Percentiles rank a stretch among this genome's conserved stretches.
phyloP scores from a whole-genome alignment of 2,113 vertebrate genomes.

The Chionis minor region DNA sequence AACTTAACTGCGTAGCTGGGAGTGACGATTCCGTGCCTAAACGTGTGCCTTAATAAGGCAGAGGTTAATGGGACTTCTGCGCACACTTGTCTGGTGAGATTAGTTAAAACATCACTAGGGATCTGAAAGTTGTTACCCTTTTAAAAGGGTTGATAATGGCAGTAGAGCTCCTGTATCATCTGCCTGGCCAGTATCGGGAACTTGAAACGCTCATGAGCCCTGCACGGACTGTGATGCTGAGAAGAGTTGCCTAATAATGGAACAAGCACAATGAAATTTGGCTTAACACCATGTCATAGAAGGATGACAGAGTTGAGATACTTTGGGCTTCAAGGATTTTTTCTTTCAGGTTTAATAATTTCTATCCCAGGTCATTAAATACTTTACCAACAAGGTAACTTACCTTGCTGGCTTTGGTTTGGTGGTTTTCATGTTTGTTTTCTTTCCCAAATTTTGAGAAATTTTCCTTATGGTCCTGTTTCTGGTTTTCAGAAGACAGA shows the following conservation, averaged over 20 bases:
- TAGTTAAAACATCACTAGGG: background rate
- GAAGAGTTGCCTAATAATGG: background rate
- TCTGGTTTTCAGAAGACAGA: background rate
- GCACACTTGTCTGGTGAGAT: background rate
- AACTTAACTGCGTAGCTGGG: background rate
- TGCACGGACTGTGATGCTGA: rapidly evolving
- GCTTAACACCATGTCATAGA: rapidly evolving
- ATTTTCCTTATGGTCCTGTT: background rate
- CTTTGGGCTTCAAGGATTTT: background rate
- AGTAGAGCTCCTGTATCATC: background rate
- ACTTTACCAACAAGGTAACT: background rate
- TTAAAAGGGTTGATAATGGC: background rate
- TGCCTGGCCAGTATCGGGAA: background rate
- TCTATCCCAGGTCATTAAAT: background rate
- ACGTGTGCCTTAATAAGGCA: background rate
- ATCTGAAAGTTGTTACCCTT: background rate
- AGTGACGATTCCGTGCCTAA: rapidly evolving
- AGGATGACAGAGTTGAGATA: background rate
- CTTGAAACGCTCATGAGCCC: background rate
- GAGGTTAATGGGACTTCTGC: background rate
- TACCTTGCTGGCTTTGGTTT: background rate
- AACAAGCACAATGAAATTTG: background rate
- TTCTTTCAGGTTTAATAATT: background rate
- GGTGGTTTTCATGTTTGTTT: too few relatives aligned
- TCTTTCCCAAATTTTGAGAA: background rate